A percentile compares a stretch with the other conserved stretches of the same genome.
These are phyloP conservation scores for Marronus borbonicus DNA, from an alignment of 2,888 invertebrate species.

Conservation along the genomic window DNA sequence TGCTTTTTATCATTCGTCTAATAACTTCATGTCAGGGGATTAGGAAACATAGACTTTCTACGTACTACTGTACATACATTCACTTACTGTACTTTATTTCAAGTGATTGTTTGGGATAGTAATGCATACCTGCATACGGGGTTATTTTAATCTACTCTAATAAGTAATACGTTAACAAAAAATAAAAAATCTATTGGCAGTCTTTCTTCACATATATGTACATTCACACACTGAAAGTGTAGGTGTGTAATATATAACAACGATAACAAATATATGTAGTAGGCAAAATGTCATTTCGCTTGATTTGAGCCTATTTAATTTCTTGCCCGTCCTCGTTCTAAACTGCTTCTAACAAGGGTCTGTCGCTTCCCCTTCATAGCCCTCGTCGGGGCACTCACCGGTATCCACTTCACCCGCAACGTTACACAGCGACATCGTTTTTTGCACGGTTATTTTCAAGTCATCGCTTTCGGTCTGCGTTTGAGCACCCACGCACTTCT, in stretches of 20 bases:
- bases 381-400: slow-evolving; percentile 87
- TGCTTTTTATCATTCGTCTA: slow-evolving; percentile 14
- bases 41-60: too few relatives aligned
- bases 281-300: not conserved
- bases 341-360: slow-evolving; percentile 43
- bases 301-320: slow-evolving; percentile 1
- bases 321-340: slow-evolving; percentile 6
- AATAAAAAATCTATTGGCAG: slow-evolving; percentile 27
- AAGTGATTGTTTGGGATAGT: slow-evolving; percentile 18
- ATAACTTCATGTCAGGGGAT: too few relatives aligned
- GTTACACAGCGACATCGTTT: slow-evolving; percentile 56
- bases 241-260: slow-evolving; percentile 23
- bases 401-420: slow-evolving; percentile 48
- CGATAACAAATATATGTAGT: slow-evolving; percentile 25
- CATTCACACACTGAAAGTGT: slow-evolving; percentile 8
- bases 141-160: slow-evolving; percentile 24
- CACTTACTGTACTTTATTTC: slow-evolving; percentile 26
- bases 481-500: slow-evolving; percentile 76
- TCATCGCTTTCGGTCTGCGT: slow-evolving; percentile 70
- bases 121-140: slow-evolving; percentile 25
- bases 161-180: slow-evolving; percentile 5
- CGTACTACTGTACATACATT: not conserved
- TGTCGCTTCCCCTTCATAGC: slow-evolving; percentile 81
- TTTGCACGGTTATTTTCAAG: slow-evolving; percentile 44
- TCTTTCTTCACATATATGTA: slow-evolving; percentile 22